Base-by-base conservation (phyloP, 35 echinoderm and acorn worm species). In the Amphiura filiformis region DNA sequence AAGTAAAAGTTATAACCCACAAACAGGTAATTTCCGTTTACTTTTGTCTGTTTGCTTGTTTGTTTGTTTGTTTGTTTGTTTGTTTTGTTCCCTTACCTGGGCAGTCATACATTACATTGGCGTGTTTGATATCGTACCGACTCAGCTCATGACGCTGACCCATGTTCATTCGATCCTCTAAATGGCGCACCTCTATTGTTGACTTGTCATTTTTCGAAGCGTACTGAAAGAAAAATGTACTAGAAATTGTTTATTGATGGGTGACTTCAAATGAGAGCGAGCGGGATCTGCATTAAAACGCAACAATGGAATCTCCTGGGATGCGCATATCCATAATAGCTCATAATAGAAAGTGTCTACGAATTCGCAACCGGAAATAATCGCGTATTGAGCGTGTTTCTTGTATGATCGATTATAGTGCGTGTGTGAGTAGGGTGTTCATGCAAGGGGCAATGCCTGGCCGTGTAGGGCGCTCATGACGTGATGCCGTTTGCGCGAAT, bases 41-140 rank as follows among this genome's bases (percentile, higher is more conserved):
- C 44, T 52, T 11, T 11, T 52, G 44, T 52, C 32, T 13, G 36
- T 20, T n/a, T 32, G 13, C n/a, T n/a, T n/a, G n/a, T n/a, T n/a
- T n/a, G n/a, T n/a, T n/a, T n/a, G n/a, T n/a, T n/a, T n/a, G n/a
- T n/a, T n/a, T n/a, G n/a, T n/a, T n/a, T n/a, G n/a, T n/a, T n/a
- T n/a, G n/a, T n/a, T n/a, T n/a, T n/a, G 78, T 64, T 33, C 37
- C 61, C 20, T 84, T 52, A 35, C 82, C 65, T 39, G 23, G 42
- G n/a, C 89, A 91, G 14, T 91, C 32, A 36, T 90, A 90, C 49
- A 90, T 84, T 20, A 91, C 36, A 70, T 91, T 91, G 23, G 83
- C 76, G 26, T 85, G 37, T 37, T 91, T 91, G 82, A 91, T 91
- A 40, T 91, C 89, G 52, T 32, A 39, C 23, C 84, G 84, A 65